Evolutionary conservation across 2,888 invertebrate genomes (phyloP).

Genomic region (Catocala nupta): DNA sequence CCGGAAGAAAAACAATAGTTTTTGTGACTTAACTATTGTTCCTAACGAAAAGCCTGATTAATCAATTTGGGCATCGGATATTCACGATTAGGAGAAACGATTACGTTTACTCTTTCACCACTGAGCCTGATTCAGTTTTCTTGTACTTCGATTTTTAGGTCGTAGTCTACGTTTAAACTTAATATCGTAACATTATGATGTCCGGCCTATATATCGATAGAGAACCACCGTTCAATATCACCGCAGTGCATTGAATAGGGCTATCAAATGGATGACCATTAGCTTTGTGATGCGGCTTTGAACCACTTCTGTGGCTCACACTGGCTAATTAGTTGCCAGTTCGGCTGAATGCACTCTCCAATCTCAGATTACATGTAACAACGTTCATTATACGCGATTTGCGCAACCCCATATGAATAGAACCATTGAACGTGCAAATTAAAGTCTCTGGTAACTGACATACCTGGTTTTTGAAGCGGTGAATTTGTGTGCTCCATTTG

Average conservation of each 20-base stretch:
- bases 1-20: too few species aligned
- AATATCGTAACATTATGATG: too few species aligned
- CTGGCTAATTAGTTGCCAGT: slow-evolving; percentile 58
- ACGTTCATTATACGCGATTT: slow-evolving; percentile 20
- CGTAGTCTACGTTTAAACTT: too few species aligned
- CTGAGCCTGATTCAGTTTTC: background rate
- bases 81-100: too few species aligned
- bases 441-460: background rate
- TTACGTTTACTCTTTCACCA: too few species aligned
- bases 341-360: slow-evolving; percentile 48
- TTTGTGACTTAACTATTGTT: too few species aligned
- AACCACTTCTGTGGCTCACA: slow-evolving; percentile 50
- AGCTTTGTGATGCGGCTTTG: slow-evolving; percentile 59
- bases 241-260: slow-evolving; percentile 41
- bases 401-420: slow-evolving; percentile 11
- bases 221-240: slow-evolving; percentile 3
- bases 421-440: slow-evolving; percentile 21
- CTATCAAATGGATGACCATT: slow-evolving; percentile 53
- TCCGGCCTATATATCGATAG: background rate
- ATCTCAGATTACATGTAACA: slow-evolving; percentile 37
- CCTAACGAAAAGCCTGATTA: too few species aligned
- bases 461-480: background rate
- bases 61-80: too few species aligned
- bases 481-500: too few species aligned
- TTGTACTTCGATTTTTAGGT: background rate